Evolutionary conservation across 1,140 invertebrate genomes (phyloP).

Genomic region (Mizuhopecten yessoensis): DNA sequence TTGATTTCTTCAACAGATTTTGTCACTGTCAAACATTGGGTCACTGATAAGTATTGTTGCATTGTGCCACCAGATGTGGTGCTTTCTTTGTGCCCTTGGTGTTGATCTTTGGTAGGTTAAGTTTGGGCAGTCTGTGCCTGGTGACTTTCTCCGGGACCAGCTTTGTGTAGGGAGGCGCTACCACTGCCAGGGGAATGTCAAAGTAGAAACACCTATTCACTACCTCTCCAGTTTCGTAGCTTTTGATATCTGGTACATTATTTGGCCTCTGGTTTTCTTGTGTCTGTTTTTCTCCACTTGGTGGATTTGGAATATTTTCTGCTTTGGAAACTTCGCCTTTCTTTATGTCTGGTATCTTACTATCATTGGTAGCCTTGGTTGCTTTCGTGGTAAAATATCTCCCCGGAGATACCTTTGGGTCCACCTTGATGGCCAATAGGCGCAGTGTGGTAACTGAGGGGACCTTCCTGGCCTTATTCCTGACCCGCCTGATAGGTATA

Average conservation of each 20-base stretch:
- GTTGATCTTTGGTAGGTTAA: background rate
- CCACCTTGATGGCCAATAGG: background rate
- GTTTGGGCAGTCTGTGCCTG: constrained; percentile 1
- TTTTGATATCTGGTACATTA: background rate
- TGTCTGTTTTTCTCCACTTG: background rate
- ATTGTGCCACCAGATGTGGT: background rate
- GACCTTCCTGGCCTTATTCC: background rate
- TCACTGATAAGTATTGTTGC: too few species aligned
- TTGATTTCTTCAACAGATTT: too few species aligned
- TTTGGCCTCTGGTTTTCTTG: background rate
- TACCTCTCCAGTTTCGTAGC: background rate
- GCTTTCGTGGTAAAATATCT: constrained; percentile 1
- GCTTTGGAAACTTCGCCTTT: background rate
- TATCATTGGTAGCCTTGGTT: background rate
- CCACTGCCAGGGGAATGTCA: background rate
- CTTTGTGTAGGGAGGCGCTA: background rate
- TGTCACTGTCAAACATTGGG: too few species aligned
- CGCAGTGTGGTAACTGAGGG: background rate
- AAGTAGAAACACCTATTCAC: constrained; percentile 8
- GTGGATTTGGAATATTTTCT: background rate
- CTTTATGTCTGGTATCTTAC: background rate
- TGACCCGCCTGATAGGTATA: constrained; percentile 19
- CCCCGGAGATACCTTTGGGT: background rate
- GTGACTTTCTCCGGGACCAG: background rate
- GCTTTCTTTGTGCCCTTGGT: background rate